Evolutionary conservation across 2,797 vertebrate species (phyloP).

Genomic region (Distichodus sexfasciatus): DNA sequence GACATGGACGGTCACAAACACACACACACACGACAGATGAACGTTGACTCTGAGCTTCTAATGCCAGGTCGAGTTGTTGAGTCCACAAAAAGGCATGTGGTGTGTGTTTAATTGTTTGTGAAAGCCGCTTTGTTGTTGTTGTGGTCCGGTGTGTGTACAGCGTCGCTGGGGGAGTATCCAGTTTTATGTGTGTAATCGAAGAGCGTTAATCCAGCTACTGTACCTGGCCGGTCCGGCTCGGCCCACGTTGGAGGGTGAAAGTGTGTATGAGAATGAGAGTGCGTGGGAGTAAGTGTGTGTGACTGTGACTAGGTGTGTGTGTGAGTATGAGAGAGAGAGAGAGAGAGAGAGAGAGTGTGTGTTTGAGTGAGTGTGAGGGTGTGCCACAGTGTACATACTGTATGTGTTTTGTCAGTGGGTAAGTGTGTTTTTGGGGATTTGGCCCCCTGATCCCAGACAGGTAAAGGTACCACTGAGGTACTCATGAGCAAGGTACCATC

Average conservation of each 20-base stretch:
- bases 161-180: conserved; percentile 45
- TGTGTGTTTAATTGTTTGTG: conserved; percentile 39
- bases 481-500: no score
- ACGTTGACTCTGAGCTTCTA: background rate
- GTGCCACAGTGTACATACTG: no score
- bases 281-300: background rate
- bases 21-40: background rate
- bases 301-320: background rate
- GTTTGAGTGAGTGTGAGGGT: no score
- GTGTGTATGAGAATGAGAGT: background rate
- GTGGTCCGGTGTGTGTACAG: conserved; percentile 43
- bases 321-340: no score
- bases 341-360: no score
- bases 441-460: no score
- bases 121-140: conserved; percentile 20
- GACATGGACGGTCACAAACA: background rate
- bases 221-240: conserved; percentile 34
- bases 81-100: no score
- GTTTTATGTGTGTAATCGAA: conserved; percentile 39
- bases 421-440: no score
- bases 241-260: background rate
- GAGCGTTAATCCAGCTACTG: background rate
- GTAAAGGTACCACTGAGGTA: no score
- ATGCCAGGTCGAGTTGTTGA: no score
- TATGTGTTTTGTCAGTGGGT: no score